phyloP scores from a whole-genome alignment of 2,888 invertebrate species.

The Lycia hirtaria region DNA sequence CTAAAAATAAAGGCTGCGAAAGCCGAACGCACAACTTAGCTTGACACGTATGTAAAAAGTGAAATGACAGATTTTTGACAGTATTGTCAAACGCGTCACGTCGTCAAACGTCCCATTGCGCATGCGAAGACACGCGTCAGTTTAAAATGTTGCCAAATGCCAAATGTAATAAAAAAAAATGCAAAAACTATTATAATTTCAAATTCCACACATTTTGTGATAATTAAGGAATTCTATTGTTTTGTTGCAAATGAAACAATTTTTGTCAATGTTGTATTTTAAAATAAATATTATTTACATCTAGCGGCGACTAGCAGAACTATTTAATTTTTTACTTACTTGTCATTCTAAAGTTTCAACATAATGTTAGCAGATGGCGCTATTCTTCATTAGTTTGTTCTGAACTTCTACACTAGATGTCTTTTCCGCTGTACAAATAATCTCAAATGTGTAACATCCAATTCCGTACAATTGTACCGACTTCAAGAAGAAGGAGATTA shows the following conservation, averaged over 20 bases:
- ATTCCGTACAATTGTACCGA: no score
- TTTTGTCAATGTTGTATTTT: background rate
- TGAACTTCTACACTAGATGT: background rate
- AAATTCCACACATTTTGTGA: background rate
- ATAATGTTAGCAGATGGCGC: background rate
- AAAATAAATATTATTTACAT: background rate
- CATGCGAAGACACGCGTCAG: slow-evolving; percentile 60
- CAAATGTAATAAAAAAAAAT: no score
- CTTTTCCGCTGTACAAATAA: background rate
- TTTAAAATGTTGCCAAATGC: slow-evolving; percentile 43
- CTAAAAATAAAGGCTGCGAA: slow-evolving; percentile 77
- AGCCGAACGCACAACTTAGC: slow-evolving; percentile 74
- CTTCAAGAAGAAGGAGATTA: no score
- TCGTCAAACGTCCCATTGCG: slow-evolving; percentile 44
- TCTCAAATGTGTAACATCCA: no score
- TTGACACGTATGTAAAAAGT: slow-evolving; percentile 84
- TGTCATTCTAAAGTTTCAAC: background rate
- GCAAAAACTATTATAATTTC: background rate
- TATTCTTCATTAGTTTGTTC: background rate
- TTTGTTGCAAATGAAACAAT: background rate
- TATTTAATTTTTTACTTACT: background rate
- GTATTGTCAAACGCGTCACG: slow-evolving; percentile 66
- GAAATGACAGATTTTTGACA: slow-evolving; percentile 53
- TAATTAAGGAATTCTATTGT: no score
- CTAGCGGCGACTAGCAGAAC: slow-evolving; percentile 1